Conservation (phyloP, 2,888 invertebrate species). For the Mesoligia furuncula region DNA sequence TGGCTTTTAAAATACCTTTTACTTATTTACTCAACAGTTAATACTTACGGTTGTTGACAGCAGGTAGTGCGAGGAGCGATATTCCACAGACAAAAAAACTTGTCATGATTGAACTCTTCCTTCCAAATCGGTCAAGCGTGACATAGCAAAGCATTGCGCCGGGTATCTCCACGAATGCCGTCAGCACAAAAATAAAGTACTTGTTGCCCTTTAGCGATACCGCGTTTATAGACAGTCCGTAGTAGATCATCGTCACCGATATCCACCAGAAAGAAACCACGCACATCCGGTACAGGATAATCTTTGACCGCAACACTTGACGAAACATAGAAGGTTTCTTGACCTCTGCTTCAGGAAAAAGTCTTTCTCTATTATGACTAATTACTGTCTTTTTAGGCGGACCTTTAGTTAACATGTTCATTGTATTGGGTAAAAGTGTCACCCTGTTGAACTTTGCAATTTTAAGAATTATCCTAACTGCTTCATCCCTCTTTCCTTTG, state of each 20-base stretch:
- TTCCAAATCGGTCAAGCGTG: conserved; percentile 58
- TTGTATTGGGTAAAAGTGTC: conserved; percentile 78
- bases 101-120: conserved; percentile 55
- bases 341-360: fast-evolving
- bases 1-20: background rate
- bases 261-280: conserved; percentile 88
- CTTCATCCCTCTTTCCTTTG: conserved; percentile 89
- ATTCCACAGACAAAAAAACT: conserved; percentile 44
- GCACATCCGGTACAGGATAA: conserved; percentile 41
- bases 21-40: background rate
- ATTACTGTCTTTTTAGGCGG: background rate
- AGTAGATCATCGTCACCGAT: conserved; percentile 94
- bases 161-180: conserved; percentile 90
- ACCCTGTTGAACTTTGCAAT: conserved; percentile 84
- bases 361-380: background rate
- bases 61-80: conserved; percentile 36
- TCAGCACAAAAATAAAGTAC: conserved; percentile 93
- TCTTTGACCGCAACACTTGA: conserved; percentile 48
- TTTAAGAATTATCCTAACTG: conserved; percentile 85
- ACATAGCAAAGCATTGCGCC: conserved; percentile 79
- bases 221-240: conserved; percentile 93
- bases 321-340: background rate
- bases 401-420: conserved; percentile 70
- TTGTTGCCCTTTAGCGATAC: conserved; percentile 93
- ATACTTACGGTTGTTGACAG: conserved; percentile 35